phyloP scores from a whole-genome alignment of 2,113 vertebrate species.

The Macquaria ambigua region DNA sequence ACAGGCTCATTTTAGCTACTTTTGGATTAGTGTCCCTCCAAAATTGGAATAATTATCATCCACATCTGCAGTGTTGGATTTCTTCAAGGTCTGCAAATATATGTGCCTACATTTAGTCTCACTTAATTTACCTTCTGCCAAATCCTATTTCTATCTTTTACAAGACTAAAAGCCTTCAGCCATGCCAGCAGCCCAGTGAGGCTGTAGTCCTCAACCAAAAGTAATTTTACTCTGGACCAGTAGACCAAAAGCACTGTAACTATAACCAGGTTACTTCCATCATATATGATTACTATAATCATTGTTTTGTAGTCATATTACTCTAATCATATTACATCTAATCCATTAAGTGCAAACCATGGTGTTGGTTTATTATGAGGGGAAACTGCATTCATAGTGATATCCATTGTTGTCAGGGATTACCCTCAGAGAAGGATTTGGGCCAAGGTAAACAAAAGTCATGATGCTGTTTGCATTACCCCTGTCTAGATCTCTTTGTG shows the following conservation, averaged over 20 bases:
- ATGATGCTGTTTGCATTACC: background rate
- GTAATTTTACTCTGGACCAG: background rate
- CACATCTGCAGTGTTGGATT: conserved; percentile 52
- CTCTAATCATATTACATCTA: conserved; percentile 3
- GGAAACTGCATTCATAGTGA: background rate
- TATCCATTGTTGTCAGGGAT: background rate
- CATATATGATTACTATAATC: background rate
- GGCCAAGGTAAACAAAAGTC: background rate
- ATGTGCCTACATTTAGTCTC: background rate
- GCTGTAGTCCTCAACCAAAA: conserved; percentile 14
- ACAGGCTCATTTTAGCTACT: conserved; percentile 4
- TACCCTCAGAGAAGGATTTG: background rate
- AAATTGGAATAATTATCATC: conserved; percentile 42
- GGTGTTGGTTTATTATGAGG: background rate
- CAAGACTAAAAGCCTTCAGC: background rate
- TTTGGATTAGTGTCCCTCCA: conserved; percentile 31
- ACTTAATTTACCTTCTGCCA: conserved; percentile 19
- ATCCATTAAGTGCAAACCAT: background rate
- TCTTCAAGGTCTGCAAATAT: conserved; percentile 3
- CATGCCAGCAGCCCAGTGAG: background rate
- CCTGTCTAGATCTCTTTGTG: conserved; percentile 1
- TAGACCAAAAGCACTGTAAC: background rate
- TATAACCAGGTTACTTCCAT: background rate
- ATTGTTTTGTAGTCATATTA: background rate
- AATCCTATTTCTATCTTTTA: background rate